phyloP scores from a whole-genome alignment of 2,797 vertebrate genomes.

The Philypnodon macrostomus region DNA sequence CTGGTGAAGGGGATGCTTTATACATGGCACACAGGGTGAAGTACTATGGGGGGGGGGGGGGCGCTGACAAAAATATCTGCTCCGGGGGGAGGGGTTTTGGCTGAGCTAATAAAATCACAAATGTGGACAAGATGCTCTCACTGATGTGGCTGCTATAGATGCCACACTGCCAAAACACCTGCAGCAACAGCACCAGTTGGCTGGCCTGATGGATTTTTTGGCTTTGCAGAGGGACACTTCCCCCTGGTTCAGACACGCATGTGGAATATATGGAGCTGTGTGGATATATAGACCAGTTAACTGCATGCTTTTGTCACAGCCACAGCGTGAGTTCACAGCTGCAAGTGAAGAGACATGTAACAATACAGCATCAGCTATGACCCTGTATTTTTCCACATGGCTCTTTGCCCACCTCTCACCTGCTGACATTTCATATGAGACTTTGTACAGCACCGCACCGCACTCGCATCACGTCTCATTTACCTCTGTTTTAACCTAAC shows the following conservation, averaged over 20 bases:
- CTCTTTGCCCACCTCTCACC: constrained; percentile 58
- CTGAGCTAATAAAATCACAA: constrained; percentile 62
- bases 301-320: constrained; percentile 57
- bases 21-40: constrained; percentile 1
- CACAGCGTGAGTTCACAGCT: constrained; percentile 19
- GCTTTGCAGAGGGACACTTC: constrained; percentile 40
- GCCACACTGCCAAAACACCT: constrained; percentile 33
- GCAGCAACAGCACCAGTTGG: constrained; percentile 18
- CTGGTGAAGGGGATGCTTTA: constrained; percentile 9
- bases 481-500: constrained; percentile 18
- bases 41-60: constrained; percentile 33
- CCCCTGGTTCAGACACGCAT: constrained; percentile 60
- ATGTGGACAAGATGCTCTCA: constrained; percentile 55
- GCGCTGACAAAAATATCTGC: constrained; percentile 76
- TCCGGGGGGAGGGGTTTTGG: constrained; percentile 60
- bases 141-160: constrained; percentile 45
- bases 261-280: constrained; percentile 61
- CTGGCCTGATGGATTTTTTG: constrained; percentile 24
- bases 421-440: constrained; percentile 62
- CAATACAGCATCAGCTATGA: constrained; percentile 45
- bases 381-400: constrained; percentile 35
- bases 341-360: constrained; percentile 32
- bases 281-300: constrained; percentile 58
- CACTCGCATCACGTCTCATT: constrained; percentile 48
- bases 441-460: constrained; percentile 43